Percentiles rank a stretch among this genome's conserved stretches.
These are phyloP conservation scores for Chrysolina oricalcia DNA, from an alignment of 2,888 invertebrate species.

Conservation along the genomic window DNA sequence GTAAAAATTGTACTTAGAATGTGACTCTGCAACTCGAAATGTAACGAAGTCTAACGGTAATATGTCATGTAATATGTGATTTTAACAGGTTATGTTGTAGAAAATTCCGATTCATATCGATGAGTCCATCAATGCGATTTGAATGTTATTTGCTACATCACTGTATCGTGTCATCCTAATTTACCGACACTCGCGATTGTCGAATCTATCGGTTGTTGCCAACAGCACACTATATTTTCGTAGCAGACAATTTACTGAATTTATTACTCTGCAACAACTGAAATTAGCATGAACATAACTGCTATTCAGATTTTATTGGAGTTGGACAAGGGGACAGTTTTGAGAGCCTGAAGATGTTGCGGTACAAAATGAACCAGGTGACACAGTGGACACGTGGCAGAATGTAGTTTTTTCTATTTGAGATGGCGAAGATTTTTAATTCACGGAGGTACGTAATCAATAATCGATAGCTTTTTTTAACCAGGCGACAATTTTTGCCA, in stretches of 20 bases:
- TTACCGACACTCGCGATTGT: constrained; percentile 40
- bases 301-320: constrained; percentile 26
- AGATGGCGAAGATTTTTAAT: too few species aligned
- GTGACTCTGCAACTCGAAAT: too few species aligned
- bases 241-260: constrained; percentile 41
- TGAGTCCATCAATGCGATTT: constrained; percentile 37
- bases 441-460: too few species aligned
- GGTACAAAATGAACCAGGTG: not conserved
- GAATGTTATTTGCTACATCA: constrained; percentile 43
- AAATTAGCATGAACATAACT: constrained; percentile 26
- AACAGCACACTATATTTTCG: constrained; percentile 36
- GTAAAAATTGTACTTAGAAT: too few species aligned
- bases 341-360: not conserved
- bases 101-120: not conserved
- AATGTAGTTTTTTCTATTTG: too few species aligned
- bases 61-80: not conserved
- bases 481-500: too few species aligned
- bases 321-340: too few species aligned
- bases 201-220: constrained; percentile 42
- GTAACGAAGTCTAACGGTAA: too few species aligned
- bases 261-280: constrained; percentile 39
- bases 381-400: too few species aligned
- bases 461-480: too few species aligned
- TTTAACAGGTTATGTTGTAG: not conserved
- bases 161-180: constrained; percentile 33